These are phyloP conservation scores for Zeugodacus cucurbitae DNA, from an alignment of 1,140 invertebrate species.

Conservation along the genomic window DNA sequence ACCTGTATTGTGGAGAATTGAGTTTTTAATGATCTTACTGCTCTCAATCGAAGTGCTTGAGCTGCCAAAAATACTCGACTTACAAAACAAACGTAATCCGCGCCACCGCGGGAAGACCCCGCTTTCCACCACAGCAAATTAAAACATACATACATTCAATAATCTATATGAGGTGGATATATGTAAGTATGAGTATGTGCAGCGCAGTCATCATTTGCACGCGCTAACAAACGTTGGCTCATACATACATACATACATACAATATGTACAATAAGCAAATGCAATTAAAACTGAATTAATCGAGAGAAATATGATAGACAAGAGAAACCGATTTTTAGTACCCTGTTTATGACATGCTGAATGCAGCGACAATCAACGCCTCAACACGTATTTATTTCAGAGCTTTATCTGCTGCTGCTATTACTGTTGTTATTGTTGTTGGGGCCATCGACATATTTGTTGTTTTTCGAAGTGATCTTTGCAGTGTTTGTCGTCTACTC, in stretches of 20 bases:
- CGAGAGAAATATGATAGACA: not conserved
- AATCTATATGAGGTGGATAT: not conserved
- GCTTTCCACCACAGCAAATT: not conserved
- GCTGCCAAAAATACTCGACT: too few relatives aligned
- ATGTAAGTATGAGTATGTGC: not conserved
- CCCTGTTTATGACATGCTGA: not conserved
- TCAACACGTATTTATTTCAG: conserved; percentile 8
- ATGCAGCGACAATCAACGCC: not conserved
- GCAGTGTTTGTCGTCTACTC: not conserved
- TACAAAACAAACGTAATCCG: not conserved
- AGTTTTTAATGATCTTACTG: too few relatives aligned
- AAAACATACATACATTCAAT: too few relatives aligned
- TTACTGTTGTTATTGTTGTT: conserved; percentile 4
- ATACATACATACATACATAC: too few relatives aligned
- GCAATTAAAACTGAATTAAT: not conserved
- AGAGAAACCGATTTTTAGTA: conserved; percentile 19
- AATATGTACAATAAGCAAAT: not conserved
- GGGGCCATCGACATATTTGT: not conserved
- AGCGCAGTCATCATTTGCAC: not conserved
- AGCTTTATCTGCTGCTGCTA: too few relatives aligned
- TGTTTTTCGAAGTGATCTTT: not conserved
- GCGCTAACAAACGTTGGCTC: not conserved
- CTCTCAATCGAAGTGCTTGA: too few relatives aligned
- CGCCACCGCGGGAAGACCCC: not conserved
- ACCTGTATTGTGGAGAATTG: too few relatives aligned